Evolutionary conservation across 2,888 invertebrate species (phyloP).

Genomic region (Orthosia gracilis): DNA sequence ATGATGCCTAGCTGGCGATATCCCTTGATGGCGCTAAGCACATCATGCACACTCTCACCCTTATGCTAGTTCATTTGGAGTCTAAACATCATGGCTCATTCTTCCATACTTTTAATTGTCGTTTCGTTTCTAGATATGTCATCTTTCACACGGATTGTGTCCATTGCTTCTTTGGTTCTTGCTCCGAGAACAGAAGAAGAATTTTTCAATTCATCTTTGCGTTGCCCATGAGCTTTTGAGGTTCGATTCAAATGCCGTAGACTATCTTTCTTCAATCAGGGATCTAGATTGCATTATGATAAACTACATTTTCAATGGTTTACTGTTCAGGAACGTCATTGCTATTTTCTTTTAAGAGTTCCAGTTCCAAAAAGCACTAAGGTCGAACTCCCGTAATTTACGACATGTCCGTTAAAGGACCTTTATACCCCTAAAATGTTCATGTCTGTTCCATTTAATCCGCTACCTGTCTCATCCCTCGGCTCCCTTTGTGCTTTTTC

Average conservation of each 20-base stretch:
- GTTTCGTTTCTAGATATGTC: too few species aligned
- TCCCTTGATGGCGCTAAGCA: too few species aligned
- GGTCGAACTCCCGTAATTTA: slow-evolving; percentile 30
- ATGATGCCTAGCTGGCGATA: too few species aligned
- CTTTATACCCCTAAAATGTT: slow-evolving; percentile 60
- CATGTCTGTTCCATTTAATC: slow-evolving; percentile 75
- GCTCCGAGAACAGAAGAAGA: too few species aligned
- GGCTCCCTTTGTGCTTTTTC: slow-evolving; percentile 82
- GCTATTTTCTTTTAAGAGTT: neutral
- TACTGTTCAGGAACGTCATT: neutral
- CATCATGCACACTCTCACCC: too few species aligned
- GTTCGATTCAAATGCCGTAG: neutral
- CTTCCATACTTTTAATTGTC: too few species aligned
- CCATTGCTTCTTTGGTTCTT: too few species aligned
- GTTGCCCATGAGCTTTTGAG: neutral
- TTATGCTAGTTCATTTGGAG: too few species aligned
- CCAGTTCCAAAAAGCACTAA: neutral
- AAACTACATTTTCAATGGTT: too few species aligned
- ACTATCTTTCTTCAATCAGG: neutral
- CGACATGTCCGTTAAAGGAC: slow-evolving; percentile 56
- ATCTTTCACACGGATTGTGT: too few species aligned
- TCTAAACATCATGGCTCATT: too few species aligned
- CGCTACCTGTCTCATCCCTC: slow-evolving; percentile 89
- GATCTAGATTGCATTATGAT: neutral
- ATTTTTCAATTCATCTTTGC: neutral